Conservation (phyloP, 2,797 vertebrate species). For the Melopsittacus undulatus region DNA sequence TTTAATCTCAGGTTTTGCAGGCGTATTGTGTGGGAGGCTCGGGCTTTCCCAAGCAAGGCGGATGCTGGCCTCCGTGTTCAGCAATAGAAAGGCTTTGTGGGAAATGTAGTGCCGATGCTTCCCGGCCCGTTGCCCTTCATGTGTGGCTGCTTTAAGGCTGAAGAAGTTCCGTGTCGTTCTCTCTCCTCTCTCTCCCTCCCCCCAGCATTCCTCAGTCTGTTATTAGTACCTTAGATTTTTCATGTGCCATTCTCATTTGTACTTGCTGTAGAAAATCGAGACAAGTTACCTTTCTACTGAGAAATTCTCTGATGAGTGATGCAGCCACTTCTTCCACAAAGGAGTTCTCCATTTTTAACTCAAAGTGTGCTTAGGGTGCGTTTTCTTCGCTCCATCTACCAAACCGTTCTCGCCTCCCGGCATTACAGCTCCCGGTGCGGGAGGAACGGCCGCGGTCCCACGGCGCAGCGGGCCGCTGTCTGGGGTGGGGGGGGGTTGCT, state of each 20-base stretch:
- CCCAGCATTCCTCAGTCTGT: background rate
- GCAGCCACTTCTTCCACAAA: conserved; percentile 87
- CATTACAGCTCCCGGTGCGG: background rate
- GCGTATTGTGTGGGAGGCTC: rapidly evolving
- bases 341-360: conserved; percentile 68
- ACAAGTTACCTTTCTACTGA: conserved; percentile 87
- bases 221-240: background rate
- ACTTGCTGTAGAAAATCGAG: background rate
- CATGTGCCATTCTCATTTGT: background rate
- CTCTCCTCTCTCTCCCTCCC: background rate
- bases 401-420: background rate
- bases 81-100: background rate
- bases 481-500: background rate
- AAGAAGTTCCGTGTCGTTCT: background rate
- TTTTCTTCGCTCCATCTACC: background rate
- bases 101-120: conserved; percentile 18
- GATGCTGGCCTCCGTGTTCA: background rate
- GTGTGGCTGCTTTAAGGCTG: rapidly evolving
- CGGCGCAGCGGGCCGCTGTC: background rate
- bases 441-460: background rate
- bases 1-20: background rate
- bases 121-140: background rate
- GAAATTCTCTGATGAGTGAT: conserved; percentile 91
- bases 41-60: rapidly evolving
- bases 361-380: background rate